phyloP scores from a whole-genome alignment of 2,797 vertebrate genomes.

The Melanotaenia parkinsoni region DNA sequence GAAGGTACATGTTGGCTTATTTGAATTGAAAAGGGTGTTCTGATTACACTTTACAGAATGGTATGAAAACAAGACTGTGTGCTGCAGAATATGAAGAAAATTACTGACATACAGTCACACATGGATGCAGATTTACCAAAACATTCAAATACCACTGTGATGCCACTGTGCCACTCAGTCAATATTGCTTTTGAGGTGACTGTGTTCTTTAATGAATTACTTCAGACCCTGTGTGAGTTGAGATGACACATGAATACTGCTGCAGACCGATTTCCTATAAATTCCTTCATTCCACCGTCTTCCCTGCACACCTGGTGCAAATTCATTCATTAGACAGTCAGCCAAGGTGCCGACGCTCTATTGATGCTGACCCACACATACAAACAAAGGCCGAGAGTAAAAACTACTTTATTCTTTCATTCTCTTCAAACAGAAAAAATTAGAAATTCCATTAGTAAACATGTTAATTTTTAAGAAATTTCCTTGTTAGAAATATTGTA shows the following conservation, averaged over 20 bases:
- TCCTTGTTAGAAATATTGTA: conserved; percentile 76
- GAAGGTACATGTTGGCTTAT: not conserved
- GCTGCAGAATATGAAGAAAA: not conserved
- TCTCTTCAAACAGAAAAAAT: conserved; percentile 80
- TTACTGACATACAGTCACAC: not conserved
- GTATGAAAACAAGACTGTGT: not conserved
- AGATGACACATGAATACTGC: conserved; percentile 19
- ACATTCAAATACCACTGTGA: conserved; percentile 15
- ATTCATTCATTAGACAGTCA: conserved; percentile 54
- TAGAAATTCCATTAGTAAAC: conserved; percentile 82
- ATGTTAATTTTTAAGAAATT: conserved; percentile 80
- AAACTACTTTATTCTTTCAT: conserved; percentile 86
- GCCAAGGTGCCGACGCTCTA: not conserved
- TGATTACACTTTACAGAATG: not conserved
- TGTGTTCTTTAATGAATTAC: conserved; percentile 53
- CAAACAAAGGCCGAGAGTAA: conserved; percentile 66
- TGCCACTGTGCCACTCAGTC: conserved; percentile 10
- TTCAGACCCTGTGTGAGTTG: conserved; percentile 21
- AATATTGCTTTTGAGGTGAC: conserved; percentile 28
- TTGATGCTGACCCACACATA: conserved; percentile 18
- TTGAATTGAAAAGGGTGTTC: not conserved
- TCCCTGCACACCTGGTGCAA: conserved; percentile 61
- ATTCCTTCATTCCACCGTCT: conserved; percentile 44
- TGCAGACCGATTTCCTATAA: conserved; percentile 56
- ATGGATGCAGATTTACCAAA: not conserved